A percentile compares a stretch with the other conserved stretches of the same genome.
Evolutionary conservation across 2,113 vertebrate species (phyloP).

Genomic region (Aphyosemion australe): DNA sequence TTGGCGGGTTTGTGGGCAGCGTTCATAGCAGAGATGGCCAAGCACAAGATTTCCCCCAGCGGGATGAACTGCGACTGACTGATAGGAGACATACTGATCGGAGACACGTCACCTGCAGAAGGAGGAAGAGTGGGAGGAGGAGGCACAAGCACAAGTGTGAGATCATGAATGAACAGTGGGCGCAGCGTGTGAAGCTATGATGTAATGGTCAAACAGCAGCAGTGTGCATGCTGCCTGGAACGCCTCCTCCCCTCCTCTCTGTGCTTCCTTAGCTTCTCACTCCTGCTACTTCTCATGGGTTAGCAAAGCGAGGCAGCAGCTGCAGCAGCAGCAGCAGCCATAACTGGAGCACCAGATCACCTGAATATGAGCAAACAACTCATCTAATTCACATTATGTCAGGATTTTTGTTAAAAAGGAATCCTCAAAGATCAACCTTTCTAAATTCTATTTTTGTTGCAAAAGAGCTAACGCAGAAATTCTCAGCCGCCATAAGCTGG

Average conservation of each 20-base stretch:
- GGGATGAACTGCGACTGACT: constrained; percentile 99
- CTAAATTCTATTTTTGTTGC: constrained; percentile 6
- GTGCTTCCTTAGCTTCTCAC: constrained; percentile 54
- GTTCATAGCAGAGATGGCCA: constrained; percentile 99
- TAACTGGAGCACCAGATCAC: constrained; percentile 35
- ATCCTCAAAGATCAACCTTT: neutral
- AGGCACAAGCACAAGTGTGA: constrained; percentile 56
- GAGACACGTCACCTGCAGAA: constrained; percentile 96
- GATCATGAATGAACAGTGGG: constrained; percentile 71
- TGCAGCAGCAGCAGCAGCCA: constrained; percentile 50
- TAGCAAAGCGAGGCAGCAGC: constrained; percentile 57
- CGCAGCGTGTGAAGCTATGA: constrained; percentile 75
- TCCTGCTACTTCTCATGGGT: constrained; percentile 52
- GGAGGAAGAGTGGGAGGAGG: constrained; percentile 24
- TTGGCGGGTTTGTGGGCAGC: constrained; percentile 96
- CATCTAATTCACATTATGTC: constrained; percentile 7
- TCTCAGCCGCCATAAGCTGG: constrained; percentile 49
- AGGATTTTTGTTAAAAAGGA: neutral
- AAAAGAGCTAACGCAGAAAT: constrained; percentile 34
- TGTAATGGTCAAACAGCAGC: constrained; percentile 77
- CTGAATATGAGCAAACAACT: constrained; percentile 10
- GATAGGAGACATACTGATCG: constrained; percentile 99
- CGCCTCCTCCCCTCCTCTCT: constrained; percentile 66
- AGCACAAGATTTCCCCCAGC: constrained; percentile 98
- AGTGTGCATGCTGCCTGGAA: constrained; percentile 60